Conservation (phyloP, 1,140 invertebrate species). For the Trichoplusia ni region DNA sequence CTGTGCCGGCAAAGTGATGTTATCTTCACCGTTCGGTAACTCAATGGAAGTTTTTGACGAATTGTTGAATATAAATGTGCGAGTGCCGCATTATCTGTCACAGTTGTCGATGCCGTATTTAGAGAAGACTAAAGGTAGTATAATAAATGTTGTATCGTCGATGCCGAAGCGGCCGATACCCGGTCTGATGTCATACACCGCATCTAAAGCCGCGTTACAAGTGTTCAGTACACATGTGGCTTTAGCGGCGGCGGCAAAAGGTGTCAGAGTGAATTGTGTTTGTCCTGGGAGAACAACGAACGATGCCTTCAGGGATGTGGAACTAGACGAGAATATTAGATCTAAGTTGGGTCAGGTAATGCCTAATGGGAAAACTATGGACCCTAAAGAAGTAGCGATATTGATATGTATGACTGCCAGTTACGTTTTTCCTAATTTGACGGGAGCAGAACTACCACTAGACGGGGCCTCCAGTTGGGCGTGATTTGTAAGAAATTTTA, state of each 20-base stretch:
- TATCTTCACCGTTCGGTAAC: conserved; percentile 86
- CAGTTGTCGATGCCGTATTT: conserved; percentile 88
- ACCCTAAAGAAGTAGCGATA: conserved; percentile 87
- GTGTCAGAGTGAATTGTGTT: conserved; percentile 86
- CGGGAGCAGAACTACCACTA: conserved; percentile 88
- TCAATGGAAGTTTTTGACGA: conserved; percentile 86
- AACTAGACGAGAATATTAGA: conserved; percentile 76
- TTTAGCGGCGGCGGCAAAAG: conserved; percentile 76
- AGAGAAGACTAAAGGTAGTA: conserved; percentile 76
- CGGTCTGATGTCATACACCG: conserved; percentile 40
- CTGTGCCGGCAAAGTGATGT: conserved; percentile 87
- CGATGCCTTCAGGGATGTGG: conserved; percentile 84
- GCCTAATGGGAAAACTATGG: conserved; percentile 87
- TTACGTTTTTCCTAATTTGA: conserved; percentile 88
- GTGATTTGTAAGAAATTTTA: too few species aligned
- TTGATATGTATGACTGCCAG: conserved; percentile 91
- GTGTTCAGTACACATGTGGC: conserved; percentile 86
- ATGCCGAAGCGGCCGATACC: conserved; percentile 36
- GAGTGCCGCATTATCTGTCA: conserved; percentile 86
- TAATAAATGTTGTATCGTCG: conserved; percentile 51
- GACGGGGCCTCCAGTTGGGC: conserved; percentile 84
- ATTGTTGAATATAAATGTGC: conserved; percentile 87
- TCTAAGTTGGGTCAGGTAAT: conserved; percentile 85
- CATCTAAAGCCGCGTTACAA: conserved; percentile 77
- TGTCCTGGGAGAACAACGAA: too few species aligned